Percentiles rank a stretch among this genome's conserved stretches.
Conservation (phyloP, 2,888 invertebrate genomes). For the Tetragonisca angustula region DNA sequence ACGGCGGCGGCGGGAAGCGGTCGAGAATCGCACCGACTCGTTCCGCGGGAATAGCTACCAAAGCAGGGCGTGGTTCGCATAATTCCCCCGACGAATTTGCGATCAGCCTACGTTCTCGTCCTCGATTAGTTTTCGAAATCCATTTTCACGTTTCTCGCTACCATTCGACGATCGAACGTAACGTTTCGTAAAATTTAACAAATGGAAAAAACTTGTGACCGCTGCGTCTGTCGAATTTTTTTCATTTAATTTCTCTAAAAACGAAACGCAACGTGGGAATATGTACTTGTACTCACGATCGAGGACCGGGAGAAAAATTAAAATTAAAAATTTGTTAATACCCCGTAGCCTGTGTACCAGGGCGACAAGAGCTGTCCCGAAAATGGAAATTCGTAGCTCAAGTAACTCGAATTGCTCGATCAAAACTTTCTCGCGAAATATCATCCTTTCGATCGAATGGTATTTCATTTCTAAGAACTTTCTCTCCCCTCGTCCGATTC, state of each 20-base stretch:
- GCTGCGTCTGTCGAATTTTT: background rate
- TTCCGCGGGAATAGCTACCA: slow-evolving; percentile 47
- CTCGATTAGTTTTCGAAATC: background rate
- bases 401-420: slow-evolving; percentile 43
- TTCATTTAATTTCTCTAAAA: background rate
- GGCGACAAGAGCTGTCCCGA: slow-evolving; percentile 11
- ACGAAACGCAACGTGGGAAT: too few species aligned
- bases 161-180: background rate
- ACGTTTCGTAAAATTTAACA: background rate
- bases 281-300: background rate
- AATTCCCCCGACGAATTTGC: slow-evolving; percentile 37
- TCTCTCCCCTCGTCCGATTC: too few species aligned
- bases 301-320: background rate
- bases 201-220: background rate
- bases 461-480: slow-evolving; percentile 46
- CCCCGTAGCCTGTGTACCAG: background rate
- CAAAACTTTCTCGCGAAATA: slow-evolving; percentile 48
- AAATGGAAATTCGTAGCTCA: slow-evolving; percentile 61
- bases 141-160: too few species aligned
- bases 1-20: slow-evolving; percentile 25
- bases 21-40: slow-evolving; percentile 33
- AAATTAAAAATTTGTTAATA: slow-evolving; percentile 19
- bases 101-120: background rate
- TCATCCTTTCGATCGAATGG: slow-evolving; percentile 39
- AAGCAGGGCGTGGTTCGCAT: slow-evolving; percentile 61